phyloP scores from a whole-genome alignment of 2,888 invertebrate species.

The Byasa hedistus region DNA sequence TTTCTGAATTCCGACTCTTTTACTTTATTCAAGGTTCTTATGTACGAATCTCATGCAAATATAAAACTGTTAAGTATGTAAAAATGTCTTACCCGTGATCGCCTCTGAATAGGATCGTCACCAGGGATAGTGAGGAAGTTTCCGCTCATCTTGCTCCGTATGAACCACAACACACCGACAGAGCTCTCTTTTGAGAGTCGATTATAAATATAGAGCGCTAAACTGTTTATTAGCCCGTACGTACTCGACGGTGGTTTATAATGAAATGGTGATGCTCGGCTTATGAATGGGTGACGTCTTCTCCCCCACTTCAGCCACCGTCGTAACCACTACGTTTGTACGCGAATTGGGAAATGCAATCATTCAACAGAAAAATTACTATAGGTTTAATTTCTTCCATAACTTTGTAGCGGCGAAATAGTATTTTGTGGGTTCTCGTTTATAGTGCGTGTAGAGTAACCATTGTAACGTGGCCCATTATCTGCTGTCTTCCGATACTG shows the following conservation, averaged over 20 bases:
- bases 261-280: slow-evolving; percentile 57
- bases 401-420: no score
- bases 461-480: no score
- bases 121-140: slow-evolving; percentile 74
- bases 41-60: no score
- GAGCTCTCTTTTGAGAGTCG: slow-evolving; percentile 44
- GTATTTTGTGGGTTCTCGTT: no score
- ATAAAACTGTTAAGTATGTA: background rate
- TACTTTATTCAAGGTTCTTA: no score
- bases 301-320: slow-evolving; percentile 39
- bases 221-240: slow-evolving; percentile 50
- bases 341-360: slow-evolving; percentile 6
- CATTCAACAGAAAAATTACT: background rate
- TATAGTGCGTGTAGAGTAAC: no score
- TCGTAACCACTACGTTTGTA: slow-evolving; percentile 61
- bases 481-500: no score
- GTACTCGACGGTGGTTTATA: slow-evolving; percentile 57
- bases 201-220: slow-evolving; percentile 46
- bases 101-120: slow-evolving; percentile 62
- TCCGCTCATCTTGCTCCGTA: slow-evolving; percentile 68
- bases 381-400: background rate
- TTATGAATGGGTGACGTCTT: slow-evolving; percentile 77
- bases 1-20: no score
- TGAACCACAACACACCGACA: slow-evolving; percentile 35
- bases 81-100: slow-evolving; percentile 68